A percentile compares a stretch with the other conserved stretches of the same genome.
Conservation (phyloP, 2,797 vertebrate species). For the Allobates femoralis region DNA sequence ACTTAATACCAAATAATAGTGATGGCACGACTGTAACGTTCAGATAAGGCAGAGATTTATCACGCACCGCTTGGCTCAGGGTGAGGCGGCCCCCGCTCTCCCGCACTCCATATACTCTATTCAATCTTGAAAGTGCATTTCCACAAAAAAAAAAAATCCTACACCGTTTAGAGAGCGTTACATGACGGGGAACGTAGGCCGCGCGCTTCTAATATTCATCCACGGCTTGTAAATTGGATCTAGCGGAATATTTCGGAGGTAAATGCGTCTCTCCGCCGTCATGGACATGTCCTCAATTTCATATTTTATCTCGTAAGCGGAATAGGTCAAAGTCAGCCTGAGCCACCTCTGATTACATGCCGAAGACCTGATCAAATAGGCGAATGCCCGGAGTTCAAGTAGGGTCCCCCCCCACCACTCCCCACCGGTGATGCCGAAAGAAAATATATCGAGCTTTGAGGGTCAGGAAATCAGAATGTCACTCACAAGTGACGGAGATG, state of each 20-base stretch:
- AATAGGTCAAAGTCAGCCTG: constrained; percentile 48
- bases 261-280: neutral
- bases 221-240: constrained; percentile 10
- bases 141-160: constrained; percentile 1
- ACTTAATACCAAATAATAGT: constrained; percentile 68
- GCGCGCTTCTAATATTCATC: neutral
- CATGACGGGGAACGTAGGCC: neutral
- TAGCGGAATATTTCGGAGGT: neutral
- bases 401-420: constrained; percentile 1
- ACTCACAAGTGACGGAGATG: constrained; percentile 35
- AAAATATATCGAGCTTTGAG: constrained; percentile 32
- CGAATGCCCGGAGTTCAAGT: constrained; percentile 16
- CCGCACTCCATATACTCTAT: constrained; percentile 32
- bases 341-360: constrained; percentile 38
- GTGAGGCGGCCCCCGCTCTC: constrained; percentile 49
- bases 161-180: constrained; percentile 23
- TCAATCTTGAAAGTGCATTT: constrained; percentile 30
- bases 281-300: constrained; percentile 29
- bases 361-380: constrained; percentile 42
- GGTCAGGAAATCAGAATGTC: constrained; percentile 40
- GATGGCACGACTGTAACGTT: constrained; percentile 66
- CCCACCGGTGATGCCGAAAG: neutral
- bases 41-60: constrained; percentile 68
- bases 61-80: constrained; percentile 64
- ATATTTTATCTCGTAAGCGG: constrained; percentile 37